Percentiles rank a stretch among this genome's conserved stretches.
Conservation (phyloP, 92 coral and sea anemone species). For the Porites cylindrica region DNA sequence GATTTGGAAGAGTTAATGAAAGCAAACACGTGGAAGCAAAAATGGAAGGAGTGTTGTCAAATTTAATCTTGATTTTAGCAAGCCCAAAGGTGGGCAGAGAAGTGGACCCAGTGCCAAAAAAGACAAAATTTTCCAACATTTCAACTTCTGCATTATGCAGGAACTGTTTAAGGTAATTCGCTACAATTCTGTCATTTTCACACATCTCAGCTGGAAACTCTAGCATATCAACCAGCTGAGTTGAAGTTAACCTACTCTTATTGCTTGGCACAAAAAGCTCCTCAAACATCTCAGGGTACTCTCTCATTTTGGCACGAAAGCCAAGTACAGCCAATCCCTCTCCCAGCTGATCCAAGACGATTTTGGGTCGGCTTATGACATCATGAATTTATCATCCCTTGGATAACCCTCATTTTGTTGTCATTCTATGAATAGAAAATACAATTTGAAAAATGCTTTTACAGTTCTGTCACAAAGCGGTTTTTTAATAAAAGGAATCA, state of each 20-base stretch:
- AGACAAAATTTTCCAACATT: constrained; percentile 47
- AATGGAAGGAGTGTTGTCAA: constrained; percentile 62
- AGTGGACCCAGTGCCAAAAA: constrained; percentile 68
- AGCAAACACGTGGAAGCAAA: constrained; percentile 77
- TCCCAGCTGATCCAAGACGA: constrained; percentile 66
- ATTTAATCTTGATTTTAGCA: constrained; percentile 65
- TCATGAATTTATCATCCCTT: constrained; percentile 57
- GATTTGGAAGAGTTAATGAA: constrained; percentile 62
- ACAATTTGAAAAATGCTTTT: not conserved
- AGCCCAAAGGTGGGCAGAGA: constrained; percentile 70
- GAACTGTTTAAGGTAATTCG: constrained; percentile 50
- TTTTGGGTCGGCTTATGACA: constrained; percentile 65
- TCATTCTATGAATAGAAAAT: constrained; percentile 23
- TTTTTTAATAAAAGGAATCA: not conserved
- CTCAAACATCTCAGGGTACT: constrained; percentile 57
- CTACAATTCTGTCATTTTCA: constrained; percentile 52
- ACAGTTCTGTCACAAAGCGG: constrained; percentile 6
- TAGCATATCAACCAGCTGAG: constrained; percentile 42
- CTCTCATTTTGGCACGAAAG: constrained; percentile 61
- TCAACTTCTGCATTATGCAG: constrained; percentile 46
- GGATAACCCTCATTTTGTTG: constrained; percentile 60
- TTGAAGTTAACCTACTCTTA: constrained; percentile 44
- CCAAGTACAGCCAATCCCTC: constrained; percentile 61
- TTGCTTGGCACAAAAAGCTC: constrained; percentile 60
- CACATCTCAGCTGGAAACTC: constrained; percentile 60